phyloP scores from a whole-genome alignment of 2,113 vertebrate genomes.

The Arothron firmamentum region DNA sequence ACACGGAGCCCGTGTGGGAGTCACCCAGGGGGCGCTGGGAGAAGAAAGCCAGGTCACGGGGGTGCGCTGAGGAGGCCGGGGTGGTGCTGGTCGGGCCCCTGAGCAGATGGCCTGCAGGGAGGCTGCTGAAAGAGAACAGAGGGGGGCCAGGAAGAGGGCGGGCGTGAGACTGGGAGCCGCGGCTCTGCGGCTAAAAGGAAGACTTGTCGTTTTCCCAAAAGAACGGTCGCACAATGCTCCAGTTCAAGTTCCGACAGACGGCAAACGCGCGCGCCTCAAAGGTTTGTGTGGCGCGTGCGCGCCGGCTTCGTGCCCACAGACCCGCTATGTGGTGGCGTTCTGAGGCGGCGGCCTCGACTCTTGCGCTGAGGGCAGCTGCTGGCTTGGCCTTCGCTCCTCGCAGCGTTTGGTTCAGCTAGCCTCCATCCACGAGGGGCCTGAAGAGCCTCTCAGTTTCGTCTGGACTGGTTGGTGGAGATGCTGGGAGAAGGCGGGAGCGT shows the following conservation, averaged over 20 bases:
- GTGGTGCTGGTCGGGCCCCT: constrained; percentile 51
- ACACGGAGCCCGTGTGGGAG: constrained; percentile 55
- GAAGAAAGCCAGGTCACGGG: constrained; percentile 68
- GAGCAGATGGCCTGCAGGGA: constrained; percentile 67
- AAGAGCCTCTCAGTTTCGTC: background rate
- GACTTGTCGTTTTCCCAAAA: constrained; percentile 50
- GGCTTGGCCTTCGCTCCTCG: constrained; percentile 21
- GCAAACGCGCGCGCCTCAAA: constrained; percentile 52
- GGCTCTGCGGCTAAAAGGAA: constrained; percentile 55
- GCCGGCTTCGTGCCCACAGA: constrained; percentile 46
- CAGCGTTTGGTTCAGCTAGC: constrained; percentile 32
- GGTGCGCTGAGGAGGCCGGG: constrained; percentile 42
- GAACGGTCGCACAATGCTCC: constrained; percentile 55
- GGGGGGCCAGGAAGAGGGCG: constrained; percentile 43
- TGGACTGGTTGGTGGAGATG: background rate
- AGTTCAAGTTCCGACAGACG: constrained; percentile 59
- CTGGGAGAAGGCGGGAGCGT: no score
- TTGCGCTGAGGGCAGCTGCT: constrained; percentile 49
- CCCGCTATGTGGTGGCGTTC: constrained; percentile 16
- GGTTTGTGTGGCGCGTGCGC: constrained; percentile 38
- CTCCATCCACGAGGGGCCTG: constrained; percentile 11
- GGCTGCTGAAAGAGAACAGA: constrained; percentile 54
- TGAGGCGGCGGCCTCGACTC: constrained; percentile 47
- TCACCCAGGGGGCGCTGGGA: constrained; percentile 37
- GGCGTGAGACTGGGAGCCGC: constrained; percentile 26